phyloP scores from a whole-genome alignment of 2,113 vertebrate species.

The Cheirogaleus medius region DNA sequence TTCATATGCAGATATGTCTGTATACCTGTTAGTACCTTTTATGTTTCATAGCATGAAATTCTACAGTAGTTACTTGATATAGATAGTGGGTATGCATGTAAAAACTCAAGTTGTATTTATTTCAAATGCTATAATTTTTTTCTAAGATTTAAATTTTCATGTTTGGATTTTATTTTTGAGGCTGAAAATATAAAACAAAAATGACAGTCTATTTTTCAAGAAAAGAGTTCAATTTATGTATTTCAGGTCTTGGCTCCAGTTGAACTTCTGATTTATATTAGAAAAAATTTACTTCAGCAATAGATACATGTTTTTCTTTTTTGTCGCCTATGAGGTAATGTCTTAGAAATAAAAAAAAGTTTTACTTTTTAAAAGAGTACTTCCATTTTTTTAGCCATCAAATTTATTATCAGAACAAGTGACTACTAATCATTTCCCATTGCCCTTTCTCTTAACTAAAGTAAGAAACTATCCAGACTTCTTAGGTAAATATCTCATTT shows the following conservation, averaged over 20 bases:
- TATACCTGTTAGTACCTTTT: constrained; percentile 19
- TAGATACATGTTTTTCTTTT: neutral
- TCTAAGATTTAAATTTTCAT: neutral
- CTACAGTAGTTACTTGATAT: constrained; percentile 8
- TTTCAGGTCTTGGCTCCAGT: neutral
- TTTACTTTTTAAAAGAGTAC: neutral
- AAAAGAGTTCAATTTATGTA: constrained; percentile 21
- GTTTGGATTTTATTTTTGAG: constrained; percentile 9
- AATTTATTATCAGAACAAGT: constrained; percentile 5
- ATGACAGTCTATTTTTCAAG: neutral
- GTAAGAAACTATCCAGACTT: neutral
- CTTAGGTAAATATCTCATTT: neutral
- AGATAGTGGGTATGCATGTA: neutral
- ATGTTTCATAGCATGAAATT: constrained; percentile 35
- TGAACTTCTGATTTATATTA: neutral
- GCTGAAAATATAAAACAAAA: constrained; percentile 23
- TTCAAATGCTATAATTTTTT: neutral
- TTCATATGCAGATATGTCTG: neutral
- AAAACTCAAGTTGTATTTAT: neutral
- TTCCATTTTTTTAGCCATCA: neutral
- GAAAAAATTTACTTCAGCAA: neutral
- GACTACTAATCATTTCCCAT: neutral
- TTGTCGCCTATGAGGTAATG: neutral
- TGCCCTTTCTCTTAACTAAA: neutral
- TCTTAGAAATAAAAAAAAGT: constrained; percentile 28